Conservation (phyloP, 2,888 invertebrate species). For the Lasius fuliginosus region DNA sequence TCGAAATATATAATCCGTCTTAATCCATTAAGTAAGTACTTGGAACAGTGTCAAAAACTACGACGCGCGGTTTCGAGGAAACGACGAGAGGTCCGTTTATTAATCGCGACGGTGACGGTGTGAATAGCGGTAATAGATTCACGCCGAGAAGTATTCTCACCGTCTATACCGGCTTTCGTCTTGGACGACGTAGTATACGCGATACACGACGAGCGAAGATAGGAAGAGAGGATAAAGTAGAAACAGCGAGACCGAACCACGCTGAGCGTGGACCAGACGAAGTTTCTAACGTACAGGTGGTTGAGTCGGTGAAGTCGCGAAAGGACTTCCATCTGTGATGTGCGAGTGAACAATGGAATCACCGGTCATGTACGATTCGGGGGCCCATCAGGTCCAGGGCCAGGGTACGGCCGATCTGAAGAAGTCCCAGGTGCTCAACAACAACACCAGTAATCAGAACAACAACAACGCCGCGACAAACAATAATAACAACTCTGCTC, state of each 20-base stretch:
- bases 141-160: neutral
- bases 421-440: slow-evolving; percentile 87
- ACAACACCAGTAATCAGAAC: slow-evolving; percentile 84
- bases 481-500: slow-evolving; percentile 87
- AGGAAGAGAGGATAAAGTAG: slow-evolving; percentile 6
- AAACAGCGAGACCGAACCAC: neutral
- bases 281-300: slow-evolving; percentile 54
- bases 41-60: slow-evolving; percentile 73
- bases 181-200: slow-evolving; percentile 21
- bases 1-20: slow-evolving; percentile 67
- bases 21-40: slow-evolving; percentile 63
- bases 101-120: slow-evolving; percentile 47
- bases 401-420: slow-evolving; percentile 88
- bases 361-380: slow-evolving; percentile 95
- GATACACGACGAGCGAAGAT: slow-evolving; percentile 40
- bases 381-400: slow-evolving; percentile 86
- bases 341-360: slow-evolving; percentile 90
- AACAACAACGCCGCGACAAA: slow-evolving; percentile 83
- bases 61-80: slow-evolving; percentile 59
- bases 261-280: neutral
- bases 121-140: slow-evolving; percentile 1
- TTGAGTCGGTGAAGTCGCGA: slow-evolving; percentile 61
- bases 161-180: slow-evolving; percentile 17
- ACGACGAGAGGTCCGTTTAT: slow-evolving; percentile 53
- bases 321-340: slow-evolving; percentile 77